Evolutionary conservation across 1,140 invertebrate genomes (phyloP).

Genomic region (Rhynchophorus ferrugineus): DNA sequence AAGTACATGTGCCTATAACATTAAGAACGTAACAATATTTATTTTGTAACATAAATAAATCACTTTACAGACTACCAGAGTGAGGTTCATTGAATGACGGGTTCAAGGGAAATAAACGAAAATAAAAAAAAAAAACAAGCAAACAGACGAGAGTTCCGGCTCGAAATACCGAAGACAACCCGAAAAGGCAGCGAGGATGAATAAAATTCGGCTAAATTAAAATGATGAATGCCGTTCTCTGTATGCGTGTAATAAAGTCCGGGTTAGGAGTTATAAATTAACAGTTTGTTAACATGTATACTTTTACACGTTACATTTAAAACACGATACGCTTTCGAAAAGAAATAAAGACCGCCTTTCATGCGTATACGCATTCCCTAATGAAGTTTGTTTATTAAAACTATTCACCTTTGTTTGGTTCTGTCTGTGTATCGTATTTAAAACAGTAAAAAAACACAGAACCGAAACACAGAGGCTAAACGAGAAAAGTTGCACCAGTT

Average conservation of each 20-base stretch:
- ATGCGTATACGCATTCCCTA: slow-evolving; percentile 1
- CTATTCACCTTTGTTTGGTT: background rate
- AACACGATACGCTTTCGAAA: slow-evolving; percentile 19
- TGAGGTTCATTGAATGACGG: no score
- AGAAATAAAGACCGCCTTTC: slow-evolving; percentile 7
- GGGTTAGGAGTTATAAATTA: slow-evolving; percentile 18
- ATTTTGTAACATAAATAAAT: no score
- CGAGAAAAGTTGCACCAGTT: no score
- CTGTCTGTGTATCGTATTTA: no score
- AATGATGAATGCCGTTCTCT: slow-evolving; percentile 18
- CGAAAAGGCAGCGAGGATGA: slow-evolving; percentile 6
- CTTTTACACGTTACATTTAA: slow-evolving; percentile 20
- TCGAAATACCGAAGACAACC: background rate
- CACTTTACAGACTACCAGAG: no score
- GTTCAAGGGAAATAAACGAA: no score
- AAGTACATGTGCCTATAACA: no score
- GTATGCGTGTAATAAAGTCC: slow-evolving; percentile 16
- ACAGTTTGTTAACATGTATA: slow-evolving; percentile 18
- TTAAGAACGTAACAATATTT: no score
- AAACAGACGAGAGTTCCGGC: no score
- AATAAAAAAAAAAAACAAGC: no score
- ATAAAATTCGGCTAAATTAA: slow-evolving; percentile 19
- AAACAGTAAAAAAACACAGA: no score
- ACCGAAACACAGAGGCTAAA: no score
- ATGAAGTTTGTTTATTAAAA: slow-evolving; percentile 21